Base-by-base conservation (phyloP, 2,888 invertebrate genomes). In the Caenorhabditis imperialis region DNA sequence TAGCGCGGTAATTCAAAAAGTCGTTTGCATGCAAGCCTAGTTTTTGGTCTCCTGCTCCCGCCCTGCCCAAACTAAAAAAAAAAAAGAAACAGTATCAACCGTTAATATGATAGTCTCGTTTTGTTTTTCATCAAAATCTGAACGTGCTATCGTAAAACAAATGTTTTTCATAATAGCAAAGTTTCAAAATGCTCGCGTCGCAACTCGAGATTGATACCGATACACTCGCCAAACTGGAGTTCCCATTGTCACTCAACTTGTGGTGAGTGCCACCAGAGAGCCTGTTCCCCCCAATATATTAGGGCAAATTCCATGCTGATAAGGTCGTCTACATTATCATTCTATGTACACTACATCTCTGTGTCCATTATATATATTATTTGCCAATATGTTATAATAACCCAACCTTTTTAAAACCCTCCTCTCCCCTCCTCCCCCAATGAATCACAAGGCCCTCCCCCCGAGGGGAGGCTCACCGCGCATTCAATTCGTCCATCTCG, bases 41-140 rank as follows among this genome's bases (percentile, higher is more conserved):
- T n/a, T n/a, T n/a, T n/a, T n/a, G n/a, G n/a, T n/a, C 30, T 30
- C 10, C 10, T 30, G 30, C 6, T 30, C 30, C 30, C 10, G 10
- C 30, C 30, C 30, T 10, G 30, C 10, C 30, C 6, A 30, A 30
- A 7, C 7, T 40, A 25, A 40, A 25, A 53, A n/a, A 27, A 16
- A 10, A 8, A 3, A 18, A 30, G 30, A 50, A 50, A 50, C 16
- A 33, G 54, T 63, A 63, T 54, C 63, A 63, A 37, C 20, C 30
- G 23, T 33, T 54, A 54, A 63, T 54, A 63, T 63, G 63, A 63
- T 63, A 63, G 45, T 63, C 33, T 37, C 30, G 10, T 30, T 47
- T 44, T 63, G 53, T 63, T 63, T 62, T 63, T 54, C 54, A 40
- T 38, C 53, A 63, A 63, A 63, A 54, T 47, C 38, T 44, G 20